Conservation (phyloP, 1,140 invertebrate species). For the Diachasmimorpha longicaudata region DNA sequence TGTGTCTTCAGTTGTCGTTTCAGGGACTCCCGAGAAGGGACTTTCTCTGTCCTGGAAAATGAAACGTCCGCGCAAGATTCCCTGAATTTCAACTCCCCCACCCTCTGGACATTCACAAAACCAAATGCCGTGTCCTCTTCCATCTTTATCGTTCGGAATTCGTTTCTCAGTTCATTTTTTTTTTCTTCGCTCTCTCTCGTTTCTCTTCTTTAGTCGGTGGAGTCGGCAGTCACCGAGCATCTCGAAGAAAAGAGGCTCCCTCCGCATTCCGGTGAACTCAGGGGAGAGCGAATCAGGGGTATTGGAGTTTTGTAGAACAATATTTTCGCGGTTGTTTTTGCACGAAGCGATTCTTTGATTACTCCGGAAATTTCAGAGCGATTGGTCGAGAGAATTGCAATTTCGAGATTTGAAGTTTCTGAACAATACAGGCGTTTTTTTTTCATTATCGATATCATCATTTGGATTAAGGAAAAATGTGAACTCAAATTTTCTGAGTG, state of each 20-base stretch:
- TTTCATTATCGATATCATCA: no score
- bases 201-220: background rate
- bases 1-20: background rate
- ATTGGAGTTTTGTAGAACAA: no score
- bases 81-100: conserved; percentile 28
- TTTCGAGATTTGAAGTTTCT: no score
- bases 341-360: no score
- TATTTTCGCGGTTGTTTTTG: no score
- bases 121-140: background rate
- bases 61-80: conserved; percentile 32
- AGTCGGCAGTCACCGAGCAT: background rate
- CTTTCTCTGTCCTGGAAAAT: conserved; percentile 39
- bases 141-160: background rate
- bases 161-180: background rate
- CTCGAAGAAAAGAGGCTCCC: conserved; percentile 13
- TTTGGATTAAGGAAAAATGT: no score
- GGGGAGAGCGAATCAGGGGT: background rate
- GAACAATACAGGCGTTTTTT: no score
- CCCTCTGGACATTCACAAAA: background rate
- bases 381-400: no score
- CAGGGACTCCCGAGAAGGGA: conserved; percentile 27
- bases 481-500: no score
- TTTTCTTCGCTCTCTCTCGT: background rate
- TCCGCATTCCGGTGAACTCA: background rate
- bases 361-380: no score